Percentiles rank a stretch among this genome's conserved stretches.
phyloP scores from a whole-genome alignment of 2,797 vertebrate genomes.

The Netta rufina region DNA sequence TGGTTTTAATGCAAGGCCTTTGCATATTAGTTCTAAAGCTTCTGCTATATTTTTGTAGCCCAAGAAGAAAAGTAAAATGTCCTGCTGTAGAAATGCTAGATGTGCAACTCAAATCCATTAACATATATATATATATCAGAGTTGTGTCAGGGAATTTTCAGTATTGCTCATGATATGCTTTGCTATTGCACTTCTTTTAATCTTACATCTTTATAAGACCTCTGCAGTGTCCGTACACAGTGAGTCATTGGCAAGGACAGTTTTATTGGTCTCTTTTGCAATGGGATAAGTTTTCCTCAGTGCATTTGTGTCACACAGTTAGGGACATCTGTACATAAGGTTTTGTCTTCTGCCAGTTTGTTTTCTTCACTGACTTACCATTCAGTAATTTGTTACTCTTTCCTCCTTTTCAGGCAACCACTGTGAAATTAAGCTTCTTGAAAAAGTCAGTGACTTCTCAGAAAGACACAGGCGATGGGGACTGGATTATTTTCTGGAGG shows the following conservation, averaged over 20 bases:
- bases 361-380: neutral
- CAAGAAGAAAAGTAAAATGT: neutral
- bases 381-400: neutral
- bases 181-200: neutral
- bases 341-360: neutral
- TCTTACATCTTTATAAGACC: neutral
- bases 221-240: neutral
- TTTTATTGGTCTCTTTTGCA: neutral
- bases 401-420: conserved; percentile 62
- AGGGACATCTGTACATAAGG: neutral
- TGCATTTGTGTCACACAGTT: neutral
- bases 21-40: neutral
- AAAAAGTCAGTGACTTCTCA: conserved; percentile 62
- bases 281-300: neutral
- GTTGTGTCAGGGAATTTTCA: neutral
- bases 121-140: neutral
- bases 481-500: conserved; percentile 76
- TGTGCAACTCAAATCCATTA: neutral
- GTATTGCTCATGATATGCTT: neutral
- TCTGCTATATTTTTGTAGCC: neutral
- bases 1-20: neutral
- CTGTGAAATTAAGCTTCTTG: conserved; percentile 71
- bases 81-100: neutral
- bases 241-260: neutral
- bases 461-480: conserved; percentile 71